These are phyloP conservation scores for Thera britannica DNA, from an alignment of 2,888 invertebrate genomes.

Conservation along the genomic window DNA sequence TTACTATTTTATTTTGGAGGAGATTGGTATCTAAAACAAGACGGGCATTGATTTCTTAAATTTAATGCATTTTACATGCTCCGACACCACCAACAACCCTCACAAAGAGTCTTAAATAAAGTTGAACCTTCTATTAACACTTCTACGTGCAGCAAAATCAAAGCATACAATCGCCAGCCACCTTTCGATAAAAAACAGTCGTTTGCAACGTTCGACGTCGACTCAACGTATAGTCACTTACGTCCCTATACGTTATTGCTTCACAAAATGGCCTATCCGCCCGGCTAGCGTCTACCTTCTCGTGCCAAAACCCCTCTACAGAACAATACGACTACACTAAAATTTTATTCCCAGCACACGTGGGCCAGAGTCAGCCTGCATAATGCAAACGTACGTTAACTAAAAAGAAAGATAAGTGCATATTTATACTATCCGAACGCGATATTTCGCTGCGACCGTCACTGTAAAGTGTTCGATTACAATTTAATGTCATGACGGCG, in stretches of 20 bases:
- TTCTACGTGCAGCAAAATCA: slow-evolving; percentile 48
- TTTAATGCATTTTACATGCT: no score
- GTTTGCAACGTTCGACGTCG: slow-evolving; percentile 60
- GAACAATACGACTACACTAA: slow-evolving; percentile 80
- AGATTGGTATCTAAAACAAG: no score
- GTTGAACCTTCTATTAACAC: neutral
- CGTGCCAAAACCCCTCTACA: slow-evolving; percentile 56
- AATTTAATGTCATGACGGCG: slow-evolving; percentile 81
- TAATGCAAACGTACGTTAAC: slow-evolving; percentile 81
- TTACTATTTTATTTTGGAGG: no score
- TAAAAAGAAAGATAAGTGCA: slow-evolving; percentile 84
- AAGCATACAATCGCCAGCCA: slow-evolving; percentile 52
- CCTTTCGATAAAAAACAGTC: slow-evolving; percentile 66
- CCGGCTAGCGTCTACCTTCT: slow-evolving; percentile 50
- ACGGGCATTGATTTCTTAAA: no score
- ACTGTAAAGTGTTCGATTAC: slow-evolving; percentile 83
- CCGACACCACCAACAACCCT: no score
- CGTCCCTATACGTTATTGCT: slow-evolving; percentile 69
- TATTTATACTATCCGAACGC: slow-evolving; percentile 81
- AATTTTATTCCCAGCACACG: slow-evolving; percentile 83
- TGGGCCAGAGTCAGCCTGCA: slow-evolving; percentile 70
- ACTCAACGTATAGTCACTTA: slow-evolving; percentile 71
- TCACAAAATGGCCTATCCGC: slow-evolving; percentile 67
- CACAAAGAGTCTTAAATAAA: neutral
- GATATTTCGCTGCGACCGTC: slow-evolving; percentile 80